Evolutionary conservation across 2,797 vertebrate species (phyloP), one percentile per base, ranked within the genome.

Genomic region (Coregonus suidteri): DNA sequence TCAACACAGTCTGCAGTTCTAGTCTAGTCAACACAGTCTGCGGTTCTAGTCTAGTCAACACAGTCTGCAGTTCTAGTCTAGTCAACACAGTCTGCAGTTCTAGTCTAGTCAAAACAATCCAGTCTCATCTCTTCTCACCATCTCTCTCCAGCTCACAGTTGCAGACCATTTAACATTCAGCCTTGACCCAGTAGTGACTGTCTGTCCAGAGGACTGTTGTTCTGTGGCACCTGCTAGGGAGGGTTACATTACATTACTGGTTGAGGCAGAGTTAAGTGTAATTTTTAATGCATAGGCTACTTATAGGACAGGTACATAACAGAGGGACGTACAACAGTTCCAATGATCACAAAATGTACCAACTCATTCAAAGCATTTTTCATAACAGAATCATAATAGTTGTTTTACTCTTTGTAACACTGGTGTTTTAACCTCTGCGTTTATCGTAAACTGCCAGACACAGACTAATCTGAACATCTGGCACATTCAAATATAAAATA

Each of bases 171-270:
- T 99, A 93, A 77, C 96, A 90, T 86, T 98, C 95, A 0, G 97
- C 97, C 88, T 99, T 98, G 41, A 93, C 94, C 98, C 98, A 99
- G 89, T 99, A 99, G 65, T 98, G 97, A 83, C 97, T 98, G 92
- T 99, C 97, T 0, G 98, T 99, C 96, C 97, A 99, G 84, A 99
- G 87, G 4, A 91, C 85, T 1, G 97, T 93, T 95, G 41, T 83
- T 84, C 77, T 71, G 83, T 0, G 96, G 97, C 78, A 99, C 96
- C 98, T 99, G 87, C 68, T 74, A 90, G 31, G 70, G 53, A 30
- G 13, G 15, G 65, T 6, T 14, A 31, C 65, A 65, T 65, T 25
- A 30, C 53, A 59, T 6, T 6, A 18, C 56, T n/a, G n/a, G 56
- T 20, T 20, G 56, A n/a, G 56, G 18, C 0, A 7, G 56, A 62